Evolutionary conservation across 2,113 vertebrate genomes (phyloP), one percentile per base, ranked within the genome.

Genomic region (Hypocryptadius cinnamomeus): DNA sequence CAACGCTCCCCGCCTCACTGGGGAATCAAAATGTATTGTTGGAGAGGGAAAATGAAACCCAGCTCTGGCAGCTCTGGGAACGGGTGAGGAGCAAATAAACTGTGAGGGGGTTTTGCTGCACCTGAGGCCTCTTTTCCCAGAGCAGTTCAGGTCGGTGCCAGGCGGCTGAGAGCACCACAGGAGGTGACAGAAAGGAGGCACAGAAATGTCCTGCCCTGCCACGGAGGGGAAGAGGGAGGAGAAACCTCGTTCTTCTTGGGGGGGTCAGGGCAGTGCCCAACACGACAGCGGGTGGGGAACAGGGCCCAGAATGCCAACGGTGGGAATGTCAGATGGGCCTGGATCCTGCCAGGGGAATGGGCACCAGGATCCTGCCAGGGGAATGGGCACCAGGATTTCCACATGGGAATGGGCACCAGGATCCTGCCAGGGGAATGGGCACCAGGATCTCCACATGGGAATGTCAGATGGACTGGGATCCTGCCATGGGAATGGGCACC

Each of bases 261-360:
- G 18, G 16, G 18, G 14, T 13, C 35, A 54, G 48, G 18, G n/a
- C 37, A 2, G 10, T 3, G 14, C 8, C 47, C 56, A 15, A 14
- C 0, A 8, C 2, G 6, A 27, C 42, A 35, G 39, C 3, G 2
- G 4, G 16, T 25, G 24, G n/a, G 15, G 30, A 3, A 30, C 2
- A 2, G 44, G 68, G 15, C 21, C 15, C 65, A 8, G 30, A 11
- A 47, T 9, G 24, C 33, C 22, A 20, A 1, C 0, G 0, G 13
- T 10, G 47, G 44, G 48, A 8, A 33, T 15, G 54, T 3, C 66
- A 22, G 21, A 44, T 3, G 45, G 11, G 11, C 16, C 33, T 11
- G 31, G 21, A 51, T 15, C 50, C 30, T 19, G 4, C 50, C 16
- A 2, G 5, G 25, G 73, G 37, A n/a, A 39, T 10, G 31, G 30